phyloP scores from a whole-genome alignment of 2,113 vertebrate species.

The Murina feae region DNA sequence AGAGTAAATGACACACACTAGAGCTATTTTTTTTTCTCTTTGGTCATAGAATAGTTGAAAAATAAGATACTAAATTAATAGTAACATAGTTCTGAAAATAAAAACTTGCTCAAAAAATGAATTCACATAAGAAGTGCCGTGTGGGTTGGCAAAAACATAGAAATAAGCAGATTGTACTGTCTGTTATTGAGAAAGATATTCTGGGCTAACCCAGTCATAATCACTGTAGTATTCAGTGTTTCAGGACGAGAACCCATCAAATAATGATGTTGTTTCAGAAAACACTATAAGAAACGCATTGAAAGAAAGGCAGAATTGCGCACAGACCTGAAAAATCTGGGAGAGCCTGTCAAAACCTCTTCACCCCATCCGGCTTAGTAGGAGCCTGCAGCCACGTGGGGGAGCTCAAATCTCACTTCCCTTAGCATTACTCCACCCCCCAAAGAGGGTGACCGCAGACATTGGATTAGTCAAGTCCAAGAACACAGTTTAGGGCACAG shows the following conservation, averaged over 20 bases:
- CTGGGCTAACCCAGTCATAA: background rate
- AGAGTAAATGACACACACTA: background rate
- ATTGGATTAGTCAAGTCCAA: background rate
- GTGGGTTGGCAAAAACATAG: conserved; percentile 7
- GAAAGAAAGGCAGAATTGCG: background rate
- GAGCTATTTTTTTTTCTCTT: conserved; percentile 43
- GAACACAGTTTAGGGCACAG: background rate
- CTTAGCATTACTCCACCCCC: background rate
- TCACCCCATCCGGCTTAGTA: background rate
- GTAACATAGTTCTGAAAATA: conserved; percentile 6
- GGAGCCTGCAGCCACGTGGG: conserved; percentile 44
- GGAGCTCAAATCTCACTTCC: conserved; percentile 57
- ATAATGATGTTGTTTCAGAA: conserved; percentile 8
- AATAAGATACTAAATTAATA: conserved; percentile 15
- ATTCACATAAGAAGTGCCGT: background rate
- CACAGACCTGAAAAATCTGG: background rate
- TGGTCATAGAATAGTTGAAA: background rate
- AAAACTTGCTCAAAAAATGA: background rate
- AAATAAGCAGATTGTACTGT: background rate
- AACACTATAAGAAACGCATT: background rate
- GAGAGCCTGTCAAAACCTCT: background rate
- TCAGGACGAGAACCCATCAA: background rate
- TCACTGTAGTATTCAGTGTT: background rate
- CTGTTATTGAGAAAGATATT: conserved; percentile 39
- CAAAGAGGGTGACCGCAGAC: background rate